phyloP scores from a whole-genome alignment of 2,113 vertebrate genomes.

The Blennius ocellaris region DNA sequence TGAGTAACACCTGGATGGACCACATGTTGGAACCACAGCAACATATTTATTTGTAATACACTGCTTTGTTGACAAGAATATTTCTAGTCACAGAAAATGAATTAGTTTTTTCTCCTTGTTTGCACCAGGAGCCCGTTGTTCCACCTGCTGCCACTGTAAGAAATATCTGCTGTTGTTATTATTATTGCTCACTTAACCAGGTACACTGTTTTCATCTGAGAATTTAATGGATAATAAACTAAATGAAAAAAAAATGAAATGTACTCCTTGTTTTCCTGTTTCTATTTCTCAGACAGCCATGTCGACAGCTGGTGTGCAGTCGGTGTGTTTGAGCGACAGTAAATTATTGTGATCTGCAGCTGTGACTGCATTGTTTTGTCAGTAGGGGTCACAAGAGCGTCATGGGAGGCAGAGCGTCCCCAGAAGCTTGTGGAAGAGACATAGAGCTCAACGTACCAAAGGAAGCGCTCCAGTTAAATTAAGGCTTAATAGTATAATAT shows the following conservation, averaged over 20 bases:
- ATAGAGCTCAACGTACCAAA: too few species aligned
- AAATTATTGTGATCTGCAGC: too few species aligned
- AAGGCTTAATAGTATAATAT: too few species aligned
- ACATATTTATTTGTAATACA: constrained; percentile 10
- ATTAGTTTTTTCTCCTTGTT: constrained; percentile 28
- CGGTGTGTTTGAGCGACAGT: too few species aligned
- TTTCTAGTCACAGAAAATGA: constrained; percentile 17
- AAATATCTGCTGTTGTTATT: constrained; percentile 43
- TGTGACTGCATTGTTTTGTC: constrained; percentile 50
- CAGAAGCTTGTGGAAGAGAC: too few species aligned
- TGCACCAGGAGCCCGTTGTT: constrained; percentile 34
- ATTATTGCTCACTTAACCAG: constrained; percentile 36
- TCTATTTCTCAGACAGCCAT: too few species aligned
- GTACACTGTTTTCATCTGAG: constrained; percentile 47
- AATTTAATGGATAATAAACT: constrained; percentile 63
- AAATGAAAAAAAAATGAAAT: constrained; percentile 28
- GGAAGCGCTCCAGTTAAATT: too few species aligned
- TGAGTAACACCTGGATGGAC: constrained; percentile 19
- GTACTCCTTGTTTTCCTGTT: not conserved
- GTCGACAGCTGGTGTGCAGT: not conserved
- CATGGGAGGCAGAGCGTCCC: not conserved
- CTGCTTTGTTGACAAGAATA: constrained; percentile 16
- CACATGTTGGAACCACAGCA: not conserved
- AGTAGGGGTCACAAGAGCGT: constrained; percentile 61
- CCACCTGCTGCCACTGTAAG: constrained; percentile 47